Percentiles rank a stretch among this genome's conserved stretches.
Conservation (phyloP, 2,888 invertebrate genomes). For the Podotricha telesiphe region DNA sequence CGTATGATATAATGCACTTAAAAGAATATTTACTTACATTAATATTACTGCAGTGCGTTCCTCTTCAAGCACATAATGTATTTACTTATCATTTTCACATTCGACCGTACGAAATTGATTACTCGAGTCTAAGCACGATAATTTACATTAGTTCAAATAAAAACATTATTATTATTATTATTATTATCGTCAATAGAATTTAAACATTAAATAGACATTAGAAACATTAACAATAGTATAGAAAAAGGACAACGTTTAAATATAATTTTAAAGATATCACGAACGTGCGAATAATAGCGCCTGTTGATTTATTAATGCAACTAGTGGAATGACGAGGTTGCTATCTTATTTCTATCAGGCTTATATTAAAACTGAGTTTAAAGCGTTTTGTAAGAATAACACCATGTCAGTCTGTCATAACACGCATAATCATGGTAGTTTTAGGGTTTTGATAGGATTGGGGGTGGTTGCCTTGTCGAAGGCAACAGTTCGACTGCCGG, state of each 20-base stretch:
- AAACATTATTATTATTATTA: conserved; percentile 2
- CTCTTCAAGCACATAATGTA: conserved; percentile 17
- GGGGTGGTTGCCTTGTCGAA: conserved; percentile 53
- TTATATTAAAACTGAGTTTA: conserved; percentile 39
- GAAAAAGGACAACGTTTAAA: conserved; percentile 61
- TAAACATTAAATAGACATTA: conserved; percentile 47
- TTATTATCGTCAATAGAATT: conserved; percentile 26
- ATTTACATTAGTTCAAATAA: conserved; percentile 16
- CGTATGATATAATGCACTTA: not conserved
- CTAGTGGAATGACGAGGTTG: conserved; percentile 48
- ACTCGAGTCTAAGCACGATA: conserved; percentile 24
- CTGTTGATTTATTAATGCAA: conserved; percentile 72
- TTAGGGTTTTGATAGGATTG: conserved; percentile 40
- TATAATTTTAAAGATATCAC: conserved; percentile 54
- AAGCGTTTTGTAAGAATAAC: conserved; percentile 47
- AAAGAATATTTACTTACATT: conserved; percentile 31
- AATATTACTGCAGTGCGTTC: conserved; percentile 22
- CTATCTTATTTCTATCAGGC: conserved; percentile 53
- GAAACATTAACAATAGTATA: conserved; percentile 55
- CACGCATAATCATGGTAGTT: conserved; percentile 52
- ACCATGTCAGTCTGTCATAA: conserved; percentile 61
- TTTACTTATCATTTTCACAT: conserved; percentile 33
- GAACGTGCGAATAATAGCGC: conserved; percentile 57
- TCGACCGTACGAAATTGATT: conserved; percentile 31
- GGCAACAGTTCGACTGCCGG: conserved; percentile 71